Base-by-base conservation (phyloP, 2,888 invertebrate genomes). In the Coelopa pilipes region DNA sequence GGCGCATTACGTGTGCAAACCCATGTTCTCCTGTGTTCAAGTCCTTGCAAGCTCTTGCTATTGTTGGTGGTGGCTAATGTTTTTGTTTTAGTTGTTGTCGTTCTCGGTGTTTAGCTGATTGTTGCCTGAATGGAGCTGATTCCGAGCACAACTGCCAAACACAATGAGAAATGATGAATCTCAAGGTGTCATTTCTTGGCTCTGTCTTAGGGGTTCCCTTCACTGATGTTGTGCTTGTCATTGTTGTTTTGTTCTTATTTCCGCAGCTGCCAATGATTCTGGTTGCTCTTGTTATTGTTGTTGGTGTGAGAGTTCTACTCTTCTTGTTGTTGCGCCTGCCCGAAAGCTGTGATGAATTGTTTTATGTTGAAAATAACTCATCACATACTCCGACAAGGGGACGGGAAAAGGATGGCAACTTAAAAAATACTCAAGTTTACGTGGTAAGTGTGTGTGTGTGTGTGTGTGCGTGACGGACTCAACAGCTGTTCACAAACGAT, bases 151-250 rank as follows among this genome's bases (percentile, higher is more conserved):
- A 74, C 67, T 74, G 62, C 55, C 60, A 75, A 68, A 65, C 63
- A 63, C 55, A 76, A 77, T 80, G 82, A 82, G 75, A 80, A 79
- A 82, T 82, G 82, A 78, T 68, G 74, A 73, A 75, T 73, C 72
- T 71, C 60, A 62, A 70, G 74, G 71, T 69, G 63, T 72, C 55
- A 53, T 63, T 70, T 49, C 45, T 57, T 60, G 21, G 46, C 57
- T 57, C 62, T 17, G 17, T 1, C 34, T 34, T 34, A 34, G 34
- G 34, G 7, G 34, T 34, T 21, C 19, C 4, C 10, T 1, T 2
- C 57, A 21, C n/a, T 17, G 1, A n/a, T 12, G 19, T 57, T 57
- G 34, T 34, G n/a, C n/a, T n/a, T n/a, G n/a, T n/a, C n/a, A n/a
- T n/a, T n/a, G n/a, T n/a, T n/a, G n/a, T n/a, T n/a, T n/a, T 34